These are phyloP conservation scores for Aphrocallistes beatrix DNA, from an alignment of 37 sponge, comb jelly and placozoan genomes.

Conservation along the genomic window DNA sequence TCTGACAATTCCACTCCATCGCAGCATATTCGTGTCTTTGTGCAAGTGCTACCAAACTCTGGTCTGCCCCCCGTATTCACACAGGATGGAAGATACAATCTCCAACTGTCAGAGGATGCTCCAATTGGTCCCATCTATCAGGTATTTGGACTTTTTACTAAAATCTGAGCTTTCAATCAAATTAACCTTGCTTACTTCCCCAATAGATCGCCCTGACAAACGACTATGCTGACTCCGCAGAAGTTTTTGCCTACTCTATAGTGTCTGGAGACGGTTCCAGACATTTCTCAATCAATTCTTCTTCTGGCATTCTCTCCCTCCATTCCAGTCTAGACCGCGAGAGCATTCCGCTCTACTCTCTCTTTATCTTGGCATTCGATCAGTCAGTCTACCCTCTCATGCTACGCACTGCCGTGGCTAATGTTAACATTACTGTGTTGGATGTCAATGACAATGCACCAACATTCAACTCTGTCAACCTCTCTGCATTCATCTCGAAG, in stretches of 20 bases:
- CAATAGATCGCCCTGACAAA: neutral
- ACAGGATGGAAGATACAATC: neutral
- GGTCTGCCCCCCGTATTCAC: neutral
- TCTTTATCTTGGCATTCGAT: neutral
- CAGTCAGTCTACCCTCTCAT: neutral
- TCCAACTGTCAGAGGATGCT: neutral
- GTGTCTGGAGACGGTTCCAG: neutral
- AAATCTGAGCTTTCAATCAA: too few species aligned
- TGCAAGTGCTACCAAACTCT: neutral
- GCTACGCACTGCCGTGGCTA: neutral
- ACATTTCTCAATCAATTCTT: neutral
- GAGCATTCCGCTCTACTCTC: neutral
- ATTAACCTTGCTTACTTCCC: neutral
- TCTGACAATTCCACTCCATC: neutral
- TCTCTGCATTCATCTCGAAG: neutral
- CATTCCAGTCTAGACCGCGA: neutral
- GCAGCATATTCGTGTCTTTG: neutral
- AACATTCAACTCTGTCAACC: neutral
- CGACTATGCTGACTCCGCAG: neutral
- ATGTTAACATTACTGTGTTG: neutral
- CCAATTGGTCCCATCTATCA: neutral
- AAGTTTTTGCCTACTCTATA: neutral
- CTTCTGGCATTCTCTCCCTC: neutral
- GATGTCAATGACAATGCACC: neutral
- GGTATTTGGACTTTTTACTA: neutral